A percentile compares a stretch with the other conserved stretches of the same genome.
phyloP scores from a whole-genome alignment of 2,888 invertebrate genomes.

The Dinocampus coccinellae region DNA sequence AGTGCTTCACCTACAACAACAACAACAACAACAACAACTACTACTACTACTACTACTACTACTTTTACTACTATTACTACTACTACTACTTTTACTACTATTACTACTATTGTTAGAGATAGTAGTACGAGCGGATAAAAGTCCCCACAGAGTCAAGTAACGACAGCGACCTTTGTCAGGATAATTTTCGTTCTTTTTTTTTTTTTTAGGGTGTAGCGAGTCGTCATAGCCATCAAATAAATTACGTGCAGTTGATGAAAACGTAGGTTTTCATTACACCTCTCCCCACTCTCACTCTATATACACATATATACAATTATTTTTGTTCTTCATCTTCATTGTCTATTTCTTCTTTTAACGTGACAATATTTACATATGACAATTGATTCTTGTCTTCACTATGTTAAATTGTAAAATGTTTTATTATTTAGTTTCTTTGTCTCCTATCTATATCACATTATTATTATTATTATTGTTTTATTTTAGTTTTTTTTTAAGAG shows the following conservation, averaged over 20 bases:
- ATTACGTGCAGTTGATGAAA: slow-evolving; percentile 50
- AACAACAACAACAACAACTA: slow-evolving; percentile 6
- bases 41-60: background rate
- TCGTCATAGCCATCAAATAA: slow-evolving; percentile 50
- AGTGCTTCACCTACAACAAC: too few relatives aligned
- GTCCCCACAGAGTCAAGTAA: slow-evolving; percentile 42
- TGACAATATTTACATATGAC: too few relatives aligned
- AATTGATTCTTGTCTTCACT: too few relatives aligned
- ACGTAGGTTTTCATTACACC: slow-evolving; percentile 3
- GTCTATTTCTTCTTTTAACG: background rate
- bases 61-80: background rate
- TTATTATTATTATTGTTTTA: background rate
- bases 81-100: background rate
- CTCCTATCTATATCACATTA: background rate
- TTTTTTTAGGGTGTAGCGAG: slow-evolving; percentile 45
- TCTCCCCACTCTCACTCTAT: too few relatives aligned
- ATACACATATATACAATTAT: too few relatives aligned
- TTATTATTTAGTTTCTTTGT: background rate
- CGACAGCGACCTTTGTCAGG: slow-evolving; percentile 44
- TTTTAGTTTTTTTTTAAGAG: too few relatives aligned
- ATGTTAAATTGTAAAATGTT: background rate
- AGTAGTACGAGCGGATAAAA: slow-evolving; percentile 4
- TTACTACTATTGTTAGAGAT: background rate
- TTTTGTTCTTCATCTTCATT: background rate
- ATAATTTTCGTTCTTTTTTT: slow-evolving; percentile 1